These are phyloP conservation scores for Erebia epiphron DNA, from an alignment of 2,888 invertebrate genomes.

Conservation along the genomic window DNA sequence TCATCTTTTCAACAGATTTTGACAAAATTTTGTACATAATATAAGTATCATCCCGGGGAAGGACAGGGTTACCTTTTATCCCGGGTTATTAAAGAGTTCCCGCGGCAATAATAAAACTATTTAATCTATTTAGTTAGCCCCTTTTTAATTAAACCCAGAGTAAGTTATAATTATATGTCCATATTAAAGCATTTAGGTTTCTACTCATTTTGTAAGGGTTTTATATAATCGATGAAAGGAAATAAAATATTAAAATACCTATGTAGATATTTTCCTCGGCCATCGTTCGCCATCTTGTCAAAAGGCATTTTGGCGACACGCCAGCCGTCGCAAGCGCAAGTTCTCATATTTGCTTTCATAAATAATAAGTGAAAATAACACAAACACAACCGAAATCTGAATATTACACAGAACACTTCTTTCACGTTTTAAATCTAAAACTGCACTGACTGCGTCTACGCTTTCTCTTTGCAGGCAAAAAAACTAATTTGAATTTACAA, in stretches of 20 bases:
- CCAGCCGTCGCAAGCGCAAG: constrained; percentile 50
- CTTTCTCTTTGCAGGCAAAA: constrained; percentile 78
- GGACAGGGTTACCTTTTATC: too few species aligned
- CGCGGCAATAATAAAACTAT: too few species aligned
- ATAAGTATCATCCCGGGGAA: too few species aligned
- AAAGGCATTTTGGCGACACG: constrained; percentile 51
- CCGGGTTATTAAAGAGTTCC: too few species aligned
- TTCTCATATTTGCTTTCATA: constrained; percentile 23
- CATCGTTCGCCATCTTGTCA: constrained; percentile 53
- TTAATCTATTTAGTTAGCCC: too few species aligned
- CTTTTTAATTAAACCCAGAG: too few species aligned
- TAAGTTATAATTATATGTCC: too few species aligned
- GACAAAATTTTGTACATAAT: too few species aligned
- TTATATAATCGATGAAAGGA: too few species aligned
- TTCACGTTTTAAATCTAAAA: constrained; percentile 63
- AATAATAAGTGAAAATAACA: constrained; percentile 30
- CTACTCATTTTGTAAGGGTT: too few species aligned
- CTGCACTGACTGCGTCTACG: constrained; percentile 59
- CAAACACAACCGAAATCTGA: constrained; percentile 41
- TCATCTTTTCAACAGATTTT: too few species aligned
- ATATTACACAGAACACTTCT: constrained; percentile 58
- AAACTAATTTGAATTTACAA: constrained; percentile 80
- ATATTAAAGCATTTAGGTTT: too few species aligned
- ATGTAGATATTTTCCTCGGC: constrained; percentile 17
- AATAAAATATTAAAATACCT: background rate